Percentiles rank a stretch among this genome's conserved stretches.
Evolutionary conservation across 2,113 vertebrate species (phyloP).

Genomic region (Prinia subflava): DNA sequence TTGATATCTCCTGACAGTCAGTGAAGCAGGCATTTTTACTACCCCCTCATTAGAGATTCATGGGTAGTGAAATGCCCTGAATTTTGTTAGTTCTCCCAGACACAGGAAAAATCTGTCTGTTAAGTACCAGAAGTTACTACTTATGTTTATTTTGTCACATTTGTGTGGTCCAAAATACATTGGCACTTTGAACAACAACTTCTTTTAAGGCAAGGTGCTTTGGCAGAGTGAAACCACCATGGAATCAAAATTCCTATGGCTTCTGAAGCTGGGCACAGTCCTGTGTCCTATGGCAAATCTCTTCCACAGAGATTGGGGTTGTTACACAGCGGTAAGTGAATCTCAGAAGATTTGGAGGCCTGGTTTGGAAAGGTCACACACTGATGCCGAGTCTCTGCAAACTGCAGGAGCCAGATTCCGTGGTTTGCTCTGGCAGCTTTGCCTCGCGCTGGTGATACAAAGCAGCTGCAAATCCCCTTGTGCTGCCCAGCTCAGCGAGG

Average conservation of each 20-base stretch:
- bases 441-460: not conserved
- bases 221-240: not conserved
- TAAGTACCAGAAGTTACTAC: conserved; percentile 44
- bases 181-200: not conserved
- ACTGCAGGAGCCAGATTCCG: not conserved
- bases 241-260: not conserved
- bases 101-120: conserved; percentile 62
- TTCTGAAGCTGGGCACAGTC: not conserved
- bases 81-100: conserved; percentile 68
- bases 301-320: not conserved
- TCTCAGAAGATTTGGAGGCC: not conserved
- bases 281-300: not conserved
- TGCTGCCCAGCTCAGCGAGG: not conserved
- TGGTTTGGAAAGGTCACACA: not conserved
- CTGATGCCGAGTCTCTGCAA: not conserved
- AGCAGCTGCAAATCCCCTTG: not conserved
- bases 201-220: not conserved
- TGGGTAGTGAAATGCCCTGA: conserved; percentile 68
- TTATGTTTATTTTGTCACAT: conserved; percentile 61
- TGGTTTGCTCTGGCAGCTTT: conserved; percentile 31
- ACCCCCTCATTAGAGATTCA: conserved; percentile 75
- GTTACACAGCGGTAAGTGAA: not conserved
- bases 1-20: conserved; percentile 76
- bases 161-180: not conserved
- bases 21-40: conserved; percentile 71